These are phyloP conservation scores for Shinisaurus crocodilurus DNA, from an alignment of 2,113 vertebrate species.

Conservation along the genomic window DNA sequence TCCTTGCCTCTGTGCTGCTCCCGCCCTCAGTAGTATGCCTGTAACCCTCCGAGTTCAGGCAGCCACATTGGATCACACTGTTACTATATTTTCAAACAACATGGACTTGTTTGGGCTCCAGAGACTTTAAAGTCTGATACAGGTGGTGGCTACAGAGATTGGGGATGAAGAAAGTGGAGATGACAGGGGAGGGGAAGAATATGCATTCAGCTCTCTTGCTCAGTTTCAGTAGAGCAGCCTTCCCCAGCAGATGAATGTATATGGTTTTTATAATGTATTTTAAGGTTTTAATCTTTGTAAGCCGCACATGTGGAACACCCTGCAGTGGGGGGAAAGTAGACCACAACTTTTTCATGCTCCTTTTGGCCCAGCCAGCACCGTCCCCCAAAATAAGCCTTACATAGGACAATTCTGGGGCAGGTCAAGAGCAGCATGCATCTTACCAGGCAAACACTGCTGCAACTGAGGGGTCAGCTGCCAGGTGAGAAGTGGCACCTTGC, in stretches of 20 bases:
- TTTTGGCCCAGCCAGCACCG: neutral
- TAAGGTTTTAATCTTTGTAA: too few relatives aligned
- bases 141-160: neutral
- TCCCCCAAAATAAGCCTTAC: neutral
- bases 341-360: neutral
- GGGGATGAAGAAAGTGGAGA: neutral
- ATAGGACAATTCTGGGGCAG: neutral
- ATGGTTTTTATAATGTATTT: too few relatives aligned
- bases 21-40: too few relatives aligned
- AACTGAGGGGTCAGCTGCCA: neutral
- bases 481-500: neutral
- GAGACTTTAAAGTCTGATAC: neutral
- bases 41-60: too few relatives aligned
- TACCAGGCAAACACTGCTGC: too few relatives aligned
- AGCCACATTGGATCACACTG: too few relatives aligned
- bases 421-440: neutral
- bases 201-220: neutral
- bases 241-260: too few relatives aligned
- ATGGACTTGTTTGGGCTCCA: neutral
- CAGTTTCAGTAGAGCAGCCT: neutral
- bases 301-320: too few relatives aligned
- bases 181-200: neutral
- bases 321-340: neutral
- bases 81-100: neutral
- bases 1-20: too few relatives aligned